Base-by-base conservation (phyloP, 2,888 invertebrate genomes). In the Dolomedes plantarius region DNA sequence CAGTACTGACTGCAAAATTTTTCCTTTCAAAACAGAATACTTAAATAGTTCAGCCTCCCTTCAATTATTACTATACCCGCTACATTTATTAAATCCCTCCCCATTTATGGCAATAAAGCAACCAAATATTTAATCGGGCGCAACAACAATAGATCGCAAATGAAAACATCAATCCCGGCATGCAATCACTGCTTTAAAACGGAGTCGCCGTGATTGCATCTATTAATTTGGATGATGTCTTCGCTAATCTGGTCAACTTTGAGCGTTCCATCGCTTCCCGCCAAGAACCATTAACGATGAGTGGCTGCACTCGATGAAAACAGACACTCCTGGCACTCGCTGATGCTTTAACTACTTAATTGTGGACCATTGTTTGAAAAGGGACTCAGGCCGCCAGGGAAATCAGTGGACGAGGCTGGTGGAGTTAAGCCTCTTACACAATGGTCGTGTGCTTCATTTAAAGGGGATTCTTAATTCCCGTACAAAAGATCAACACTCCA, bases 301-400 rank as follows among this genome's bases (percentile, higher is more conserved):
- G 75, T 82, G 75, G 62, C 62, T 71, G 13, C 16, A 41, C 69
- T 36, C 86, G 65, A 80, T 86, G 86, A 86, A 86, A 86, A 79
- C 74, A 74, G 86, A 86, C 86, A 80, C 86, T 72, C 50, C 29
- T 31, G 16, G 46, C 50, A 27, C 46, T 41, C 83, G 74, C 71
- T 65, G 82, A 72, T 75, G 80, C 79, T 86, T 86, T 80, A 86
- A 86, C 86, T 80, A 71, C 86, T 86, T 86, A 86, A 86, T 86
- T 86, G 86, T 86, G 75, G 72, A 29, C 69, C 64, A 71, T 75
- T 79, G 65, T 71, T 56, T 62, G 69, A 65, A 29, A 32, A 41
- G n/a, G 74, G 56, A 64, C 62, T 2, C 39, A 31, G 27, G 64
- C 29, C 86, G 19, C 86, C n/a, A 65, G 86, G 86, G 86, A 86